Evolutionary conservation across 2,888 invertebrate genomes (phyloP), one percentile per base, ranked within the genome.

Genomic region (Polyploca ridens): DNA sequence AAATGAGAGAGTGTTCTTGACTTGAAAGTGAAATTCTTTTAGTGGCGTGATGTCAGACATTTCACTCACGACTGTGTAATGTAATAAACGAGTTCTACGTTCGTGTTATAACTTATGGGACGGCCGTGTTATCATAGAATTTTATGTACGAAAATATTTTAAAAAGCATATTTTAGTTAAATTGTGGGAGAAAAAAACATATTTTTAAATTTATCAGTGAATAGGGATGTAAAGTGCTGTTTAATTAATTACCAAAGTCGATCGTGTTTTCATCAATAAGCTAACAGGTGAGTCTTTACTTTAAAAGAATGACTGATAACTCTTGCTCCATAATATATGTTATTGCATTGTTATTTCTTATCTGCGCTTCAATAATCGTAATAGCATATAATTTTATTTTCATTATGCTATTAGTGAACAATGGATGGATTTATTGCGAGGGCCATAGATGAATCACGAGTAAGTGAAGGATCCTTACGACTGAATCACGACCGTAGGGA

Each of bases 21-120:
- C 72, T 86, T 78, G 90, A 92, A 92, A 91, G 91, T 89, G 90
- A 91, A 90, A 88, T 81, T 83, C 72, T 76, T 81, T 82, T 69
- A 69, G 75, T 79, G 73, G 73, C 75, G 82, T 90, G 89, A 88
- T 85, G 89, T 89, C 88, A 82, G 81, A 41, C 81, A 83, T 83
- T 86, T 82, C 83, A 76, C 82, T 60, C 69, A 64, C 72, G 68
- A 68, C 76, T 65, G 64, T 65, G 63, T 66, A 54, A 72, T 71
- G 77, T 76, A 76, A 73, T 73, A 78, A 73, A 81, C 80, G 69
- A 75, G 81, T 79, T 77, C 19, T 54, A 19, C 19, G 54, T 54
- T 54, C 19, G 19, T 54, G 54, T 19, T 8, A 19, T 8, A 54
- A 54, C 54, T 19, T 54, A 44, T 14, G 7, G 3, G 16, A 16